A percentile compares a stretch with the other conserved stretches of the same genome.
Conservation (phyloP, 2,113 vertebrate genomes). For the Mungos mungo region DNA sequence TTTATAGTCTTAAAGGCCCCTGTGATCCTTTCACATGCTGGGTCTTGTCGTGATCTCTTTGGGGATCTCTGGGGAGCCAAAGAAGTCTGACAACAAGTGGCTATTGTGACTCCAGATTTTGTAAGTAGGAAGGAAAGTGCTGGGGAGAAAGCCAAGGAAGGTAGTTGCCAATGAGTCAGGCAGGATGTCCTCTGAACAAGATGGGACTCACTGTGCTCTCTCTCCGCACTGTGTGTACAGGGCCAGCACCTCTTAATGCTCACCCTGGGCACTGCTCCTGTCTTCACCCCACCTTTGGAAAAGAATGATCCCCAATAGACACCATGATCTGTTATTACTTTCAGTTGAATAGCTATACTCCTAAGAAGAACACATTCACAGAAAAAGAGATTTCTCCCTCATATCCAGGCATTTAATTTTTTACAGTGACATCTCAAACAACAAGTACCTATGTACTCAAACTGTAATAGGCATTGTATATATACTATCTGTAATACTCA, state of each 20-base stretch:
- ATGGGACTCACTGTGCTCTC: rapidly evolving
- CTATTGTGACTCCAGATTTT: neutral
- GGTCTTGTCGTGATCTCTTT: neutral
- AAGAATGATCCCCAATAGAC: neutral
- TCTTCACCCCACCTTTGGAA: too few species aligned
- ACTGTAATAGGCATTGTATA: neutral
- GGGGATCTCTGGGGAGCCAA: neutral
- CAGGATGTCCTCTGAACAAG: neutral
- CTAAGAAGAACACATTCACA: slow-evolving; percentile 38
- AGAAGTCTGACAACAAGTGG: neutral
- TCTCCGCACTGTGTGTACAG: too few species aligned
- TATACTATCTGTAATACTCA: neutral
- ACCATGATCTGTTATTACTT: slow-evolving; percentile 34
- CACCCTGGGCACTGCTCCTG: rapidly evolving
- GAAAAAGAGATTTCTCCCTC: slow-evolving; percentile 24
- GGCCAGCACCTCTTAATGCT: neutral
- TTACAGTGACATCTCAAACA: neutral
- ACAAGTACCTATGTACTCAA: neutral
- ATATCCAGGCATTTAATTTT: neutral
- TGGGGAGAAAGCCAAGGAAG: neutral
- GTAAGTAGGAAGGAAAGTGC: neutral
- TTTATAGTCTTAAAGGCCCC: neutral
- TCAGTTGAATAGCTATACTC: slow-evolving; percentile 56
- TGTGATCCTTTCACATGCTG: neutral
- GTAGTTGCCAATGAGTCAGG: neutral